These are phyloP conservation scores for human DNA, from an alignment of 2,113 vertebrate genomes.

Conservation along the genomic window GRCh38 chr18:6313501-6314000, in stretches of 20 bases:
- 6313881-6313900: constrained; percentile 1
- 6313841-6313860: not conserved
- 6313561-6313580: constrained; percentile 64
- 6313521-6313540: constrained; percentile 66
- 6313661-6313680: constrained; percentile 8
- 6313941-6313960: not conserved
- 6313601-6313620: constrained; percentile 47
- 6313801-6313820: not conserved
- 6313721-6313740: not conserved
- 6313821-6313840: not conserved
- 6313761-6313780: not conserved
- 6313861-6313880: constrained; percentile 14
- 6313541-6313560: not conserved
- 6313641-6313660: constrained; percentile 43
- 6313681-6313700: constrained; percentile 52
- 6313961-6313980: not conserved
- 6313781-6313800: not conserved
- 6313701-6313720: constrained; percentile 36
- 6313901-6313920: not conserved
- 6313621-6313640: constrained; percentile 29
- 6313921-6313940: not conserved
- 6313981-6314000: not conserved
- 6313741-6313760: constrained; percentile 13
- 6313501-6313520: constrained; percentile 59
- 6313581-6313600: constrained; percentile 68